phyloP scores from a whole-genome alignment of 64 coral and sea anemone genomes.

The Pocillopora damicornis region DNA sequence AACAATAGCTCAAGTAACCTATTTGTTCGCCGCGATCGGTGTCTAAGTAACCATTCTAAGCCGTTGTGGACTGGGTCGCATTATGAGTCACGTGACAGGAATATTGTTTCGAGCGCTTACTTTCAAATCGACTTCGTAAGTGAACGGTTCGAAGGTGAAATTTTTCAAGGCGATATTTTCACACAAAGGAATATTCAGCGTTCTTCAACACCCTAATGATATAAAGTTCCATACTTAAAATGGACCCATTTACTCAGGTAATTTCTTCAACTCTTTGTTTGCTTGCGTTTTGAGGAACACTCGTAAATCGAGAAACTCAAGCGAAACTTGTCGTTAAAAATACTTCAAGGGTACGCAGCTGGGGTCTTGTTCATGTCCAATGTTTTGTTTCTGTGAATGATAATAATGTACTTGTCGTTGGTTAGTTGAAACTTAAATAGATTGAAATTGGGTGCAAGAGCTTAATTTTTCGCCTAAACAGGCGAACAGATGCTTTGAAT shows the following conservation, averaged over 20 bases:
- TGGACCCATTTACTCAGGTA: slow-evolving; percentile 55
- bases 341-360: neutral
- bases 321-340: neutral
- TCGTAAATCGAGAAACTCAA: neutral
- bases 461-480: neutral
- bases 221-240: neutral
- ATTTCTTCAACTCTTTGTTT: neutral
- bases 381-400: neutral
- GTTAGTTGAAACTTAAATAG: neutral
- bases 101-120: neutral
- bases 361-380: neutral
- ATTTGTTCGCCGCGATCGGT: too few relatives aligned
- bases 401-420: neutral
- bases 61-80: neutral
- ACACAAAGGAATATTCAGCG: neutral
- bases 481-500: neutral
- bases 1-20: too few relatives aligned
- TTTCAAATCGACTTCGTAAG: slow-evolving; percentile 25
- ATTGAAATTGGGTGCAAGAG: neutral
- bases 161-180: neutral
- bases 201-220: neutral
- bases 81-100: slow-evolving; percentile 3
- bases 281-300: neutral
- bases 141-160: slow-evolving; percentile 40
- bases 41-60: neutral